Percentiles rank a stretch among this genome's conserved stretches.
These are phyloP conservation scores for Oscheius myriophilus DNA, from an alignment of 2,888 invertebrate genomes.

Conservation along the genomic window DNA sequence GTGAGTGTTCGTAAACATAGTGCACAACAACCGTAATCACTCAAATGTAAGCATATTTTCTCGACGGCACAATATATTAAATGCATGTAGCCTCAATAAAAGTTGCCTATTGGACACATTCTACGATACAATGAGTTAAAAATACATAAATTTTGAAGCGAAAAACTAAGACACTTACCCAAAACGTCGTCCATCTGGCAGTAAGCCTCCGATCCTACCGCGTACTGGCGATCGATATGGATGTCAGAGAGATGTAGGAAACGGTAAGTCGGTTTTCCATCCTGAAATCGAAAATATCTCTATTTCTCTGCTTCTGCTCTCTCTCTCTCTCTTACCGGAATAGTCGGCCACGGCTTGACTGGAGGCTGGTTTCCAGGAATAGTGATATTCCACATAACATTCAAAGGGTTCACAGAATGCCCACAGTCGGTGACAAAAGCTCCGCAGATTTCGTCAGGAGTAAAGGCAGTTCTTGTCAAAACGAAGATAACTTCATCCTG, in stretches of 20 bases:
- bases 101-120: no score
- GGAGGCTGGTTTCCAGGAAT: conserved; percentile 59
- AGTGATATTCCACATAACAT: conserved; percentile 58
- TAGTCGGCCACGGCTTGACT: conserved; percentile 57
- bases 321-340: conserved; percentile 37
- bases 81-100: no score
- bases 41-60: no score
- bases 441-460: conserved; percentile 59
- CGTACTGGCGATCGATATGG: conserved; percentile 90
- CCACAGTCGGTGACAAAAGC: conserved; percentile 57
- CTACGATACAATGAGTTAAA: no score
- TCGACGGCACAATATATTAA: no score
- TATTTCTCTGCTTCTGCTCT: no score
- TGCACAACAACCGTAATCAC: no score
- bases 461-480: conserved; percentile 50
- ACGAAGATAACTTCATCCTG: conserved; percentile 59
- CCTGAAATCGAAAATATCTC: conserved; percentile 24
- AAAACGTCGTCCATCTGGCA: conserved; percentile 48
- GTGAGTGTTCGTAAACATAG: no score
- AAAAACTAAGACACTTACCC: conserved; percentile 38
- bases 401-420: conserved; percentile 50
- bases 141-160: no score
- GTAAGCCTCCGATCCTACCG: conserved; percentile 35
- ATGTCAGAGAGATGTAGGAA: conserved; percentile 94
- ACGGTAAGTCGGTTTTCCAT: conserved; percentile 76